Conservation (phyloP, 2,888 invertebrate species). For the Heliconius ethilla region DNA sequence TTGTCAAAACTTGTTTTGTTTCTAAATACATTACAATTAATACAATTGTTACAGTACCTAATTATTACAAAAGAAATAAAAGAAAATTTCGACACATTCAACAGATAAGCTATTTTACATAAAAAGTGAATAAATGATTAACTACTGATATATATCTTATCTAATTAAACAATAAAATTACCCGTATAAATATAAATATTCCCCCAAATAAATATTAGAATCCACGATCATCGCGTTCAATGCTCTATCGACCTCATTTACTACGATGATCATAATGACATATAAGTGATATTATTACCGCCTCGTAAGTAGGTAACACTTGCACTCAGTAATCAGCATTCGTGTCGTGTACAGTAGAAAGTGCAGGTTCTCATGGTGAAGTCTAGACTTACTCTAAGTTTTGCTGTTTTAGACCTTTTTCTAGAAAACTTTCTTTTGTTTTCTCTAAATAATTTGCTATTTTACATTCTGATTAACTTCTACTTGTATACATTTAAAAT, state of each 20-base stretch:
- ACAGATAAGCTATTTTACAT: conserved; percentile 9
- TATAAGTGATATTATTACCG: neutral
- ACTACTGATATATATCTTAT: no score
- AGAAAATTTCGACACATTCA: conserved; percentile 30
- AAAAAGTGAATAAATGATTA: neutral
- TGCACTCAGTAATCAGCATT: conserved; percentile 29
- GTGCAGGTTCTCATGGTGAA: conserved; percentile 18
- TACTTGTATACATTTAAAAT: neutral
- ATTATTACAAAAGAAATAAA: conserved; percentile 24
- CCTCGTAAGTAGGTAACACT: neutral
- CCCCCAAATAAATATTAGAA: neutral
- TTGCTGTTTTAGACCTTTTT: neutral
- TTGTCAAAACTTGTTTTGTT: conserved; percentile 20
- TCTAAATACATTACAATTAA: neutral
- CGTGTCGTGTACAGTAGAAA: conserved; percentile 24
- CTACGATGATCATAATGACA: neutral
- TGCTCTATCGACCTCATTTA: neutral
- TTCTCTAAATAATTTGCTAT: neutral
- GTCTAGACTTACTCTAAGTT: neutral
- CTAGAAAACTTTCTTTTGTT: conserved; percentile 3
- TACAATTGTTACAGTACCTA: conserved; percentile 7
- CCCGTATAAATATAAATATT: neutral
- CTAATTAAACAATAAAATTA: no score
- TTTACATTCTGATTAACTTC: neutral
- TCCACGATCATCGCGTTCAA: neutral